Conservation (phyloP, 2,113 vertebrate species). For the Istiophorus platypterus region DNA sequence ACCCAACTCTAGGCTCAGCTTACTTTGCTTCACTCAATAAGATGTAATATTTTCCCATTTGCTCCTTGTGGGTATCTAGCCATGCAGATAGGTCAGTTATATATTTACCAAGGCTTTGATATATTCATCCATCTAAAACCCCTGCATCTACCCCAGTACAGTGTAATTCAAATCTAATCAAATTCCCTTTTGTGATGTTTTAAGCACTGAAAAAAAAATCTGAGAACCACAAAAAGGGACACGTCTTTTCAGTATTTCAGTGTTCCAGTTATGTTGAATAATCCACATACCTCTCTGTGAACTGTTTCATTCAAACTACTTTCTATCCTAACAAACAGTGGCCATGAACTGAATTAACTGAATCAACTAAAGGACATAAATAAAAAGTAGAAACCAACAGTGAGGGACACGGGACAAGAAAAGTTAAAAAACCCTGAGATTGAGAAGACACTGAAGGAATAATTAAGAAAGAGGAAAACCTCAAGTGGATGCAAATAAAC, state of each 20-base stretch:
- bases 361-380: not conserved
- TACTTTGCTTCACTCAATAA: conserved; percentile 3
- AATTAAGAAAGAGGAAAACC: not conserved
- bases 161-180: conserved; percentile 18
- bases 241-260: conserved; percentile 13
- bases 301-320: not conserved
- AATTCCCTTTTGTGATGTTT: conserved; percentile 32
- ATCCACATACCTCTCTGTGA: conserved; percentile 34
- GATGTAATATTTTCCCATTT: not conserved
- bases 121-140: conserved; percentile 1
- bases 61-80: not conserved
- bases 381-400: not conserved
- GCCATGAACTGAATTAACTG: conserved; percentile 2
- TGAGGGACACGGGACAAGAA: not conserved
- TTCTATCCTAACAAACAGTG: conserved; percentile 20
- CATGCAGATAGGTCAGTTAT: not conserved
- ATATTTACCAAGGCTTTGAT: conserved; percentile 14
- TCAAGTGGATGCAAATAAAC: not conserved
- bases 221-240: conserved; percentile 17
- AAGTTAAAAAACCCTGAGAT: not conserved
- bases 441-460: not conserved
- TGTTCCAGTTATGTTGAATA: conserved; percentile 21
- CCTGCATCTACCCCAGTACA: not conserved
- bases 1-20: not conserved
- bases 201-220: conserved; percentile 32